Evolutionary conservation across 2,888 invertebrate genomes (phyloP).

Genomic region (Ectropis crepuscularia): DNA sequence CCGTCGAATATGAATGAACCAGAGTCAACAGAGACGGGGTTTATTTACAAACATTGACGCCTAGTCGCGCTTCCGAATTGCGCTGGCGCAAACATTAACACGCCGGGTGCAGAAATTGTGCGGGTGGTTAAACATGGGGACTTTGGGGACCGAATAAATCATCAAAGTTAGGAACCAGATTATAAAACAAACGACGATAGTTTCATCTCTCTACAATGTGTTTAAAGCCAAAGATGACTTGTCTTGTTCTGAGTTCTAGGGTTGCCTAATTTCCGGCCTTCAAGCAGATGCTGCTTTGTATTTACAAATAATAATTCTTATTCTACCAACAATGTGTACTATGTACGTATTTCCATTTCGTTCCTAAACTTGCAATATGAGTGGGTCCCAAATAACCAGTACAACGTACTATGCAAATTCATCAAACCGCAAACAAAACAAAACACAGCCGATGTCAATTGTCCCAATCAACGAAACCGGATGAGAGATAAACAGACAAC

Average conservation of each 20-base stretch:
- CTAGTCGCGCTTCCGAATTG: constrained; percentile 61
- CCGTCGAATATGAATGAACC: constrained; percentile 64
- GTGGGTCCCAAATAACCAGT: not conserved
- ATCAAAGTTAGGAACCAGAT: no score
- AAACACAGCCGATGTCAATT: constrained; percentile 24
- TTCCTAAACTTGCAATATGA: no score
- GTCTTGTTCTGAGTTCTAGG: not conserved
- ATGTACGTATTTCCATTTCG: no score
- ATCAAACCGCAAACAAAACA: constrained; percentile 25
- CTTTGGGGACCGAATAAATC: no score
- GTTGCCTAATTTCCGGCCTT: not conserved
- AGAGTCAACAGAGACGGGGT: constrained; percentile 63
- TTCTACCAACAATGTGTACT: no score
- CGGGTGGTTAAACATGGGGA: no score
- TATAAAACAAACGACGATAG: no score
- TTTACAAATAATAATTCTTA: not conserved
- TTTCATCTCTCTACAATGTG: no score
- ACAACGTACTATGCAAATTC: not conserved
- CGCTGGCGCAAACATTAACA: constrained; percentile 60
- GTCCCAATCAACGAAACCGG: constrained; percentile 41
- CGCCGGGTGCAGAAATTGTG: constrained; percentile 38
- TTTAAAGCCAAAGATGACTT: not conserved
- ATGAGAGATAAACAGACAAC: constrained; percentile 38
- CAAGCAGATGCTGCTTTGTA: not conserved
- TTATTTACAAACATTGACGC: constrained; percentile 81